Evolutionary conservation across 2,888 invertebrate species (phyloP).

Genomic region (Stegana nigrithorax): DNA sequence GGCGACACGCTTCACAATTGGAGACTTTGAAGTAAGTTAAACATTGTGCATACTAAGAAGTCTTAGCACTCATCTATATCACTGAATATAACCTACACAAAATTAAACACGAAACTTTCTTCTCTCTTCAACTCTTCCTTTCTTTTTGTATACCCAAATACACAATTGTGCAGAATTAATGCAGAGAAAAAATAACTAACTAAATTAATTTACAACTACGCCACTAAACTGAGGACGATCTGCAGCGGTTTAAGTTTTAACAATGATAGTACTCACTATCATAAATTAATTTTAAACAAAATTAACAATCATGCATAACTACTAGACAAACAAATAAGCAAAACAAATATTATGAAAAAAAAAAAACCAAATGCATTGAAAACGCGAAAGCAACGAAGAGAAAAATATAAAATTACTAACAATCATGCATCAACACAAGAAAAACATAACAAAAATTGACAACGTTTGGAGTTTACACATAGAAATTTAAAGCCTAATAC

Average conservation of each 20-base stretch:
- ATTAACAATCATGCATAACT: constrained; percentile 17
- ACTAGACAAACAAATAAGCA: neutral
- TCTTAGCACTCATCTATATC: neutral
- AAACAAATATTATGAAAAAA: neutral
- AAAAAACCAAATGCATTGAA: neutral
- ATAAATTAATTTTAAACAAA: neutral
- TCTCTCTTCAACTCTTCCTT: constrained; percentile 37
- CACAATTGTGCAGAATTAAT: too few relatives aligned
- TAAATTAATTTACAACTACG: constrained; percentile 22
- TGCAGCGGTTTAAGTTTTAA: constrained; percentile 21
- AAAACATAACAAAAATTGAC: neutral
- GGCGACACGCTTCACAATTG: constrained; percentile 78
- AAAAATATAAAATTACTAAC: neutral
- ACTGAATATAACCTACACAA: constrained; percentile 22
- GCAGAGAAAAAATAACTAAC: constrained; percentile 1
- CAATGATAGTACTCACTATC: too few relatives aligned
- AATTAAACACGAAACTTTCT: constrained; percentile 44
- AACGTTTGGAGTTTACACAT: neutral
- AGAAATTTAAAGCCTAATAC: neutral
- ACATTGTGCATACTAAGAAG: neutral
- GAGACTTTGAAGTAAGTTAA: constrained; percentile 80
- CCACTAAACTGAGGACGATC: constrained; percentile 4
- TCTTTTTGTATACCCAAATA: constrained; percentile 29
- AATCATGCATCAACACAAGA: too few relatives aligned
- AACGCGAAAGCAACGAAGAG: neutral